phyloP scores from a whole-genome alignment of 2,888 invertebrate species.

The Dendrolimus houi region DNA sequence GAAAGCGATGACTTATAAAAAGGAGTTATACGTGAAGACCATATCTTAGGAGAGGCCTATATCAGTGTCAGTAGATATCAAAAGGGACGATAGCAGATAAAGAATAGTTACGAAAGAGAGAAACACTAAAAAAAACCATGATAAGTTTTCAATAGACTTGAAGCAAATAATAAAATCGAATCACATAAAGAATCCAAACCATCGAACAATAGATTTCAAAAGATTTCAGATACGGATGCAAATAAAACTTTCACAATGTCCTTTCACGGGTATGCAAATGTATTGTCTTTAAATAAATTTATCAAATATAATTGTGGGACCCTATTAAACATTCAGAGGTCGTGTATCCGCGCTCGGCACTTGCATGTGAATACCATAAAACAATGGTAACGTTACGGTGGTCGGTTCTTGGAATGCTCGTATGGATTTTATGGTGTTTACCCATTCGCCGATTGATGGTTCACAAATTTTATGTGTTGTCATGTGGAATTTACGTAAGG shows the following conservation, averaged over 20 bases:
- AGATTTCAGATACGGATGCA: slow-evolving; percentile 9
- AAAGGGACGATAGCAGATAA: no score
- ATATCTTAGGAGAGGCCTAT: no score
- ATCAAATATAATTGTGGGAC: slow-evolving; percentile 75
- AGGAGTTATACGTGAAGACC: no score
- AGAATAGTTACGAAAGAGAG: no score
- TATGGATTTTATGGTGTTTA: slow-evolving; percentile 62
- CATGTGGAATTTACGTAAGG: no score
- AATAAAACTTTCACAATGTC: slow-evolving; percentile 48
- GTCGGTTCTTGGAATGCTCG: slow-evolving; percentile 67
- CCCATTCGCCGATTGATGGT: slow-evolving; percentile 46
- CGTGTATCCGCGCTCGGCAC: slow-evolving; percentile 64
- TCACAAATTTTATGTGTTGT: background rate
- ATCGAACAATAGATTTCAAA: slow-evolving; percentile 1
- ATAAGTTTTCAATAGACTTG: no score
- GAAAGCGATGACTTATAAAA: no score
- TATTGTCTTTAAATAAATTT: slow-evolving; percentile 60
- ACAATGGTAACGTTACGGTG: slow-evolving; percentile 71
- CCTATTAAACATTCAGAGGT: slow-evolving; percentile 63
- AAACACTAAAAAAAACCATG: no score
- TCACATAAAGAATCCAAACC: slow-evolving; percentile 39
- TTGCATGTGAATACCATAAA: slow-evolving; percentile 60
- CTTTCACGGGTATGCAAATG: slow-evolving; percentile 67
- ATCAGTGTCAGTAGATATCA: no score
- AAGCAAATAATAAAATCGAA: slow-evolving; percentile 33